Base-by-base conservation (phyloP, 2,888 invertebrate species). In the Lottia gigantea region DNA sequence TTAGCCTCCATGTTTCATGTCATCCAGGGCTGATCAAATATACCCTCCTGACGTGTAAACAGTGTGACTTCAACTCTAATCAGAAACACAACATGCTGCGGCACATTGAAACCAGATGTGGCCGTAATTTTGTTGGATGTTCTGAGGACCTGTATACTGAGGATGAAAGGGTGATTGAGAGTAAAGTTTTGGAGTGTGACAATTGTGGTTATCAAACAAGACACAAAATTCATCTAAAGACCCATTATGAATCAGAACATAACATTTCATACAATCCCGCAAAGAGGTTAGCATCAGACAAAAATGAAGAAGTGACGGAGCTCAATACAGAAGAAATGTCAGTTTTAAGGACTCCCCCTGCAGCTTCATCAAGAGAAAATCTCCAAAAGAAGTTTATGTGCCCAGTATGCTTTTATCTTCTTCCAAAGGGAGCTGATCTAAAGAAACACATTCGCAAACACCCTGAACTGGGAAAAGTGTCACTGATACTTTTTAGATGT, bases 1-100 rank as follows among this genome's bases (percentile, higher is more conserved):
- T 77, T 66, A 68, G 63, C 46, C 71, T 71, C 11, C 77, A 77
- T 66, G 73, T 77, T 23, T 73, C 71, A n/a, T 76, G 77, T 65
- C 77, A 77, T 68, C 77, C 77, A 19, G 77, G 77, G 2, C 66
- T 74, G n/a, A 77, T 77, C 62, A 74, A 76, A 47, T 76, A 74
- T 66, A 68, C 71, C 61, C 63, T 76, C 45, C 74, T 73, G 45
- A 71, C 71, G 25, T 77, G 77, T 64, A 77, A 74, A 61, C 71
- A 70, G 46, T 77, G 77, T 68, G 76, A 76, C 26, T 77, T 76
- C 67, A 76, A 77, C 67, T 72, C 73, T 8, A 77, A 77, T 66
- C 76, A 77, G 63, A 70, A 72, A 15, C 73, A 74, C 49, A 73
- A 74, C 31, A 76, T 77, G 26, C 46, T 77, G 26, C 73, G 69